Evolutionary conservation across 2,797 vertebrate genomes (phyloP).

Genomic region (Arctocebus calabarensis): DNA sequence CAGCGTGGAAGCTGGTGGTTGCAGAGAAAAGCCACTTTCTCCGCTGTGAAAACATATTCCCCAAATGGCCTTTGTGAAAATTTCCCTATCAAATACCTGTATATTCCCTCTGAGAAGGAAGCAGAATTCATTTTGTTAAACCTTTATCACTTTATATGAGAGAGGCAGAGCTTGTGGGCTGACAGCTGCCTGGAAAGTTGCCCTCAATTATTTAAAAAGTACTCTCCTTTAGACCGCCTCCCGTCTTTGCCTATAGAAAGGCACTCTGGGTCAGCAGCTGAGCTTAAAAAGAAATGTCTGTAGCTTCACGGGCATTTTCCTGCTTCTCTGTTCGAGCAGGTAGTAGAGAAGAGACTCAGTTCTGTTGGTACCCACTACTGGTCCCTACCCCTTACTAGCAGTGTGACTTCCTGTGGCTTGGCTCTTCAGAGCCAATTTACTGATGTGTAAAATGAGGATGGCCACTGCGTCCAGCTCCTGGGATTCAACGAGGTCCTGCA

Average conservation of each 20-base stretch:
- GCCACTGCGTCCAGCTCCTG: neutral
- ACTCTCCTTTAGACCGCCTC: neutral
- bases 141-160: neutral
- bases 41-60: neutral
- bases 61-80: neutral
- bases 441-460: neutral
- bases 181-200: neutral
- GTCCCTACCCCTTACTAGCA: neutral
- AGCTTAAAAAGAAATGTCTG: neutral
- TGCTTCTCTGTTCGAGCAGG: neutral
- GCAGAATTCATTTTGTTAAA: neutral
- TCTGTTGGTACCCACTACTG: neutral
- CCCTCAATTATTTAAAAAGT: neutral
- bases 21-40: neutral
- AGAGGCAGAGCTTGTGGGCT: neutral
- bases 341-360: neutral
- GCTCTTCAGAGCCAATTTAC: neutral
- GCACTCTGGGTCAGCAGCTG: neutral
- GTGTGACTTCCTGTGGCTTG: neutral
- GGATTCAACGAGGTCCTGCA: neutral
- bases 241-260: neutral
- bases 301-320: neutral
- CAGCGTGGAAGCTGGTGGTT: neutral
- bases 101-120: neutral
- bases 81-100: neutral